Evolutionary conservation across 2,797 vertebrate genomes (phyloP).

Genomic region (Pyrocephalus nanus): DNA sequence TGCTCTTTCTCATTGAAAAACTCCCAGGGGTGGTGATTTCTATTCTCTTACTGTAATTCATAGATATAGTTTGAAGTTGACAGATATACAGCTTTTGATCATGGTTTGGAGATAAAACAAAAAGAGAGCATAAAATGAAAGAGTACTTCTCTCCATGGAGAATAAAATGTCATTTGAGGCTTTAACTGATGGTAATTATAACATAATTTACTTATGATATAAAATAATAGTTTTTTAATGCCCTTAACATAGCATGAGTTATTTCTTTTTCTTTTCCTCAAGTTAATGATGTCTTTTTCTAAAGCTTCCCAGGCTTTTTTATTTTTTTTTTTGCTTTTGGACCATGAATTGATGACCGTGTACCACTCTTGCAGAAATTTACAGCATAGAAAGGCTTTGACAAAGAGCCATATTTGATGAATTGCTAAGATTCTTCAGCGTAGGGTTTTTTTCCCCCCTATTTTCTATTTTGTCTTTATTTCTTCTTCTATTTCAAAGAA

Average conservation of each 20-base stretch:
- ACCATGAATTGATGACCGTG: not conserved
- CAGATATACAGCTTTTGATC: slow-evolving; percentile 68
- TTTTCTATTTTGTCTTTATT: not conserved
- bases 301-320: not conserved
- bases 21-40: slow-evolving; percentile 26
- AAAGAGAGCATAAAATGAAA: not conserved
- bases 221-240: not conserved
- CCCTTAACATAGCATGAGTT: not conserved
- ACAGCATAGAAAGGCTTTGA: not conserved
- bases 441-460: accelerated
- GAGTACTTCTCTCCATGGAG: not conserved
- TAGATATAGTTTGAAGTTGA: slow-evolving; percentile 47
- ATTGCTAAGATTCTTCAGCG: not conserved
- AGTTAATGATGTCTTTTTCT: not conserved
- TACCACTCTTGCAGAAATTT: not conserved
- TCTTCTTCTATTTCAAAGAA: not conserved
- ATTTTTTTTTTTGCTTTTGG: not conserved
- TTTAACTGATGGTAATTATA: slow-evolving; percentile 26
- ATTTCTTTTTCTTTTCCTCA: not conserved
- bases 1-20: slow-evolving; percentile 58
- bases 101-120: not conserved
- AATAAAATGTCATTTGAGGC: not conserved
- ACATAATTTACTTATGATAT: not conserved
- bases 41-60: slow-evolving; percentile 53
- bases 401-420: not conserved